Evolutionary conservation across 2,113 vertebrate genomes (phyloP).

Genomic region (Irena cyanogastra): DNA sequence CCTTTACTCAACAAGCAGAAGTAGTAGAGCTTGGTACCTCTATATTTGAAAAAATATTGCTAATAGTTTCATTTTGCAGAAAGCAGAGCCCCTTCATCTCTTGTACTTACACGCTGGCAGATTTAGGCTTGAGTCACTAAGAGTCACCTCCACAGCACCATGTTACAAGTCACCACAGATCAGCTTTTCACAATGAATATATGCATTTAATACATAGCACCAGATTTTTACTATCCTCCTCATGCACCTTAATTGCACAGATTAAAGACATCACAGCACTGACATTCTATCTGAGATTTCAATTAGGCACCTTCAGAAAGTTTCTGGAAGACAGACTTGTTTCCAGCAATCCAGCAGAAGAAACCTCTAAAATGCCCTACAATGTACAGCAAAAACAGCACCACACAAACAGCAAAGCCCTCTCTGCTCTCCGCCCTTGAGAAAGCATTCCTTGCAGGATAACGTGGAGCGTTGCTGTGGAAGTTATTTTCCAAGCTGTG

Average conservation of each 20-base stretch:
- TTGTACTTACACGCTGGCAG: not conserved
- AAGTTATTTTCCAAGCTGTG: not conserved
- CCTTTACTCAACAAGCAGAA: not conserved
- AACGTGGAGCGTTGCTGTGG: not conserved
- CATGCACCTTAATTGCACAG: not conserved
- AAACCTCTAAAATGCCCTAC: not conserved
- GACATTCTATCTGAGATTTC: not conserved
- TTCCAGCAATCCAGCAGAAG: not conserved
- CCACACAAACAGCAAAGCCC: not conserved
- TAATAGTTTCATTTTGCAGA: not conserved
- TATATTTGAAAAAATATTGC: not conserved
- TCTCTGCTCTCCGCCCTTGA: not conserved
- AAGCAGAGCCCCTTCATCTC: not conserved
- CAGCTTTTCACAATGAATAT: not conserved
- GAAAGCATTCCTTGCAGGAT: not conserved
- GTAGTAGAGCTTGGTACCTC: not conserved
- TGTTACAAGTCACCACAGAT: not conserved
- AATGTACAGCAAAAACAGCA: accelerated
- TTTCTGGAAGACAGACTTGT: not conserved
- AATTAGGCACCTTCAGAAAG: not conserved
- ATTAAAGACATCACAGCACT: not conserved
- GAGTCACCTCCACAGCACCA: not conserved
- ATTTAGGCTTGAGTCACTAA: not conserved
- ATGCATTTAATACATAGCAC: not conserved
- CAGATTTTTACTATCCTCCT: not conserved